Evolutionary conservation across 2,888 invertebrate species (phyloP), one percentile per base, ranked within the genome.

Genomic region (Myopa tessellatipennis): DNA sequence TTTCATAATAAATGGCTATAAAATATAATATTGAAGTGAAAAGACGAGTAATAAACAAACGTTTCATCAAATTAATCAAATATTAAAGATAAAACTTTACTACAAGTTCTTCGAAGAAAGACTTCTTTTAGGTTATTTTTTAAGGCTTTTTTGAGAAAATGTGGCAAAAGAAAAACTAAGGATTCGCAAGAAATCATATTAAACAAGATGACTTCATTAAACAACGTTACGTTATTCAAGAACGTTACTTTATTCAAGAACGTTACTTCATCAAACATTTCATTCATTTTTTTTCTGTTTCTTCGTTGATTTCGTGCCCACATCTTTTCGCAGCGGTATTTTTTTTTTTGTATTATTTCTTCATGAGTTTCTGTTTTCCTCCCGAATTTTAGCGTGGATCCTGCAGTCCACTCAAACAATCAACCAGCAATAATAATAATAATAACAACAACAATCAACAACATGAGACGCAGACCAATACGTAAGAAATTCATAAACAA

Each of bases 381-480:
- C 18, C 76, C 76, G 52, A 61, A 76, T 71, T 50, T 65, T 52
- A 50, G 36, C 26, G 60, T 52, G 14, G 2, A n/a, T 50, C 1
- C 14, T 61, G 16, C 8, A 18, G 34, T 60, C 50, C 45, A 45
- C n/a, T 26, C 5, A 58, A 4, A 58, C 1, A 58, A 58, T n/a
- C 5, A 10, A 58, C 14, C 16, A 58, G 12, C 60, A 18, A 6
- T 3, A 60, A 18, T 12, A 60, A 58, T 6, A 58, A 58, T 16
- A n/a, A 16, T 12, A 52, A 2, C 3, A 52, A 52, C 10, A 52
- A 12, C 6, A n/a, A 1, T 16, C 18, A 78, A 76, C 79, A 81
- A 77, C 80, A 83, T 81, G 83, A 85, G 86, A 60, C 85, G 86
- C 82, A 83, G 86, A 81, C 83, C 82, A 80, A 85, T 82, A 82